These are phyloP conservation scores for Trissolcus basalis DNA, from an alignment of 1,140 invertebrate species.

Conservation along the genomic window DNA sequence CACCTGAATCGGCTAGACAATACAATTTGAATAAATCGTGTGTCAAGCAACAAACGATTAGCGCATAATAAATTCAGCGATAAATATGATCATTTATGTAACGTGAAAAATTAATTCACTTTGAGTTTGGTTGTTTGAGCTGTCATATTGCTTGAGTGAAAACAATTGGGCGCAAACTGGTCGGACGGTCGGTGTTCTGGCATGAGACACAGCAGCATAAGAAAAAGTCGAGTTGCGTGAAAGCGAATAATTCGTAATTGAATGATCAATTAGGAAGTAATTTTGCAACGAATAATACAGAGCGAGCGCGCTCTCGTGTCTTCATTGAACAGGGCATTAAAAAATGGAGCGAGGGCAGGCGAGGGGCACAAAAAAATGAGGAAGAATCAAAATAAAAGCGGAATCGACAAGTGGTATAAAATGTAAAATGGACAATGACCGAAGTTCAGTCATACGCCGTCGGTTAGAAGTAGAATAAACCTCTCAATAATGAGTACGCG, in stretches of 20 bases:
- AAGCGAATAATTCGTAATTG: constrained; percentile 36
- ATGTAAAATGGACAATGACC: constrained; percentile 57
- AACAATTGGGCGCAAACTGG: not conserved
- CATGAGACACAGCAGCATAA: constrained; percentile 45
- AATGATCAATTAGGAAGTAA: constrained; percentile 52
- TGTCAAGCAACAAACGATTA: constrained; percentile 9
- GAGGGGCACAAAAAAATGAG: no score
- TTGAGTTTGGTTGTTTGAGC: no score
- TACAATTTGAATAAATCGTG: constrained; percentile 47
- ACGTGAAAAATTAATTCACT: constrained; percentile 33
- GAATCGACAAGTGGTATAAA: constrained; percentile 40
- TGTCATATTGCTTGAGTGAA: no score
- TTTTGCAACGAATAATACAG: constrained; percentile 40
- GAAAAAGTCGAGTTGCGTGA: constrained; percentile 11
- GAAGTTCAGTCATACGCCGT: constrained; percentile 53
- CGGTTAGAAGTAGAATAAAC: constrained; percentile 73
- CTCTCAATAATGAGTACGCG: constrained; percentile 75
- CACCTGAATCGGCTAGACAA: constrained; percentile 37
- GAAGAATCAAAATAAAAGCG: constrained; percentile 57
- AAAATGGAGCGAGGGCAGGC: constrained; percentile 20
- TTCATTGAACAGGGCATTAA: no score
- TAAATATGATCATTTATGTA: constrained; percentile 49
- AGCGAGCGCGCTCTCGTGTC: constrained; percentile 12
- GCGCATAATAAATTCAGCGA: constrained; percentile 19
- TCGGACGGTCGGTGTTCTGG: no score